Percentiles rank a stretch among this genome's conserved stretches.
These are phyloP conservation scores for Callospermophilus lateralis DNA, from an alignment of 2,113 vertebrate species.

Conservation along the genomic window DNA sequence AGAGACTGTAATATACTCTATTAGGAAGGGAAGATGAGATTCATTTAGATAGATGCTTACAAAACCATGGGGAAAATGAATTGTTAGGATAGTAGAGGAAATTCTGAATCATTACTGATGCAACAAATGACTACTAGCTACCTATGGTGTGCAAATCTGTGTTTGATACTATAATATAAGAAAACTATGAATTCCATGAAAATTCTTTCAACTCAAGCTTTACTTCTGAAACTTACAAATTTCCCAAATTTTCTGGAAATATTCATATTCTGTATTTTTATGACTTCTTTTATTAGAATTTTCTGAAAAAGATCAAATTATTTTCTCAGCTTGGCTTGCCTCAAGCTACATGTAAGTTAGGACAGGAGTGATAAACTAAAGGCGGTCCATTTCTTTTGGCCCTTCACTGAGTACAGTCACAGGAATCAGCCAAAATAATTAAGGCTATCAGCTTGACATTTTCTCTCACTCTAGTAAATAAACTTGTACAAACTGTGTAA, in stretches of 20 bases:
- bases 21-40: neutral
- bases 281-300: neutral
- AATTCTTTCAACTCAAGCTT: neutral
- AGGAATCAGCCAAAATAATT: conserved; percentile 56
- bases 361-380: neutral
- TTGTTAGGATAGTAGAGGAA: neutral
- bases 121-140: neutral
- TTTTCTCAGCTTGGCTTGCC: neutral
- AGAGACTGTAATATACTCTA: neutral
- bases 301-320: neutral
- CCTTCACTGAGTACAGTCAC: neutral
- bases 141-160: neutral
- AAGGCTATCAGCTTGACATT: conserved; percentile 53
- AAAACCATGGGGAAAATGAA: neutral
- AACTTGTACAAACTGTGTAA: neutral
- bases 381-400: neutral
- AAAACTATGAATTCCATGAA: neutral
- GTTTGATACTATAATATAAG: neutral
- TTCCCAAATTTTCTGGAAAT: neutral
- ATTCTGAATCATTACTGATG: neutral
- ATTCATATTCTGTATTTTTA: neutral
- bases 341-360: neutral
- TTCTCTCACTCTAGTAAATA: conserved; percentile 64
- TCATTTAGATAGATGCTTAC: neutral
- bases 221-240: conserved; percentile 8